Conservation (phyloP, 2,888 invertebrate genomes). For the Lapara coniferarum region DNA sequence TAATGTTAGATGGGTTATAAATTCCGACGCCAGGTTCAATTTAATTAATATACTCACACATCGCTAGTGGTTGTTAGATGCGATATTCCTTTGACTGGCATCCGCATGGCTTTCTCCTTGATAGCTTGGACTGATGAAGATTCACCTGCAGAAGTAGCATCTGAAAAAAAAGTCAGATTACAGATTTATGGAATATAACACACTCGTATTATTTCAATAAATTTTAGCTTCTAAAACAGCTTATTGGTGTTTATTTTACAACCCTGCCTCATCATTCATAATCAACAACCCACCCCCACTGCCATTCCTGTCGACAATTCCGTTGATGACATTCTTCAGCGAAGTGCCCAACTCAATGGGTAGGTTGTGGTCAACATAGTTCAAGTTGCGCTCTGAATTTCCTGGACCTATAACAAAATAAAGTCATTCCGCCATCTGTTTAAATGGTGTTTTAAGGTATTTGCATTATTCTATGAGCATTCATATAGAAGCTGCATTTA, state of each 20-base stretch:
- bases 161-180: too few relatives aligned
- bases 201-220: too few relatives aligned
- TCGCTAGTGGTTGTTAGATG: constrained; percentile 50
- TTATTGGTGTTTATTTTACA: too few relatives aligned
- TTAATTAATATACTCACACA: constrained; percentile 43
- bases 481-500: too few relatives aligned
- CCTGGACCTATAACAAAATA: constrained; percentile 19
- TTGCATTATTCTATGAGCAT: too few relatives aligned
- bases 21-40: too few relatives aligned
- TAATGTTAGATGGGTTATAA: too few relatives aligned
- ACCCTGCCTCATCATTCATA: too few relatives aligned
- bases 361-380: constrained; percentile 50
- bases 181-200: too few relatives aligned
- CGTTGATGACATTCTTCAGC: constrained; percentile 54
- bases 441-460: too few relatives aligned
- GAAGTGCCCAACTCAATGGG: constrained; percentile 47
- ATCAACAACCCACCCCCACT: background rate
- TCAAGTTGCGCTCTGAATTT: constrained; percentile 41
- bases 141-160: background rate
- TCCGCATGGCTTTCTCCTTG: constrained; percentile 60
- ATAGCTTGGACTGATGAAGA: constrained; percentile 37
- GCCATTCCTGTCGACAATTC: constrained; percentile 37
- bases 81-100: constrained; percentile 51
- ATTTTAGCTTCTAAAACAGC: too few relatives aligned
- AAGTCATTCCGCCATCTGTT: too few relatives aligned